phyloP scores from a whole-genome alignment of 2,888 invertebrate species.

The Coecobrya sp. region DNA sequence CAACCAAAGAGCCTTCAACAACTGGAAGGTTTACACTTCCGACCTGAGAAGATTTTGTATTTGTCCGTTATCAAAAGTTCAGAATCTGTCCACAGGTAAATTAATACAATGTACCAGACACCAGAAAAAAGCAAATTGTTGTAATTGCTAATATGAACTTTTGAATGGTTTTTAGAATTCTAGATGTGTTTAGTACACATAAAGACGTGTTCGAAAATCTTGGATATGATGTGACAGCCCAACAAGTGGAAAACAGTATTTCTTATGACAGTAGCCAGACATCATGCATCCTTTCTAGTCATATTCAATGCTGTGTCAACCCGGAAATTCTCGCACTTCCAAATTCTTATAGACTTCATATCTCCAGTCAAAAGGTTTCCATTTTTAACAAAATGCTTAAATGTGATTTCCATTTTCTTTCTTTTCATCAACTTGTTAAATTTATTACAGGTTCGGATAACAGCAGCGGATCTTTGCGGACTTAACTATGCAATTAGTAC shows the following conservation, averaged over 20 bases:
- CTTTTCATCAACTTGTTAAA: neutral
- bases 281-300: constrained; percentile 87
- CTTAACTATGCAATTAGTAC: constrained; percentile 90
- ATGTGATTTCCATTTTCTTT: neutral
- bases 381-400: constrained; percentile 1
- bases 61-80: constrained; percentile 88
- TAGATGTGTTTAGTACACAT: constrained; percentile 89
- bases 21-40: constrained; percentile 88
- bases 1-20: constrained; percentile 90
- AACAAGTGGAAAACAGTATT: constrained; percentile 85
- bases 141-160: neutral
- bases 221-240: constrained; percentile 88
- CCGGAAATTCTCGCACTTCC: constrained; percentile 88
- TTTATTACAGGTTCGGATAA: constrained; percentile 88
- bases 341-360: constrained; percentile 89
- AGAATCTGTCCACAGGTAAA: constrained; percentile 87
- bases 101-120: neutral
- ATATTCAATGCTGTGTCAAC: constrained; percentile 89
- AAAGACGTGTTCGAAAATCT: constrained; percentile 88
- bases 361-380: constrained; percentile 88
- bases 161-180: constrained; percentile 87
- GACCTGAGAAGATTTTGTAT: constrained; percentile 88
- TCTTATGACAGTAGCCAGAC: constrained; percentile 80
- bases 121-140: neutral
- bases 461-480: constrained; percentile 89